Base-by-base conservation (phyloP, 2,797 vertebrate species). In the Urocyon cinereoargenteus region DNA sequence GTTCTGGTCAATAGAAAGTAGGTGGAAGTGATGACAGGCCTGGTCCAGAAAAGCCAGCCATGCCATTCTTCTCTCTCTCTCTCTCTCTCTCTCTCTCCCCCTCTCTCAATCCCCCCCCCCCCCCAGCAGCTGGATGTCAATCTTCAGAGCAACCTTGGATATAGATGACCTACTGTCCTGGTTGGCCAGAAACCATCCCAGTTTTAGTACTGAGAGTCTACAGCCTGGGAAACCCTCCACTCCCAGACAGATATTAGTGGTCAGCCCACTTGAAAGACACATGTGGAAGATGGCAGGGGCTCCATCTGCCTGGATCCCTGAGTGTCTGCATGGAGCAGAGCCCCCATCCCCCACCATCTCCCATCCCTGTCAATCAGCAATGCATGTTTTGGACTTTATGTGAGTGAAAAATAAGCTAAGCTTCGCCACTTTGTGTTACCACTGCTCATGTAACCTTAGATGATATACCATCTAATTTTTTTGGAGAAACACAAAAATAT, bases 401-500 rank as follows among this genome's bases (percentile, higher is more conserved):
- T 57, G 72, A 75, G 64, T 89, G 45, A 84, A 91, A 87, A 96
- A 87, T 49, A 93, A 94, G 88, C 70, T 70, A 53, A 84, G 79
- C 62, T 91, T 86, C 73, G 14, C 62, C 81, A n/a, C 68, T 86
- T 88, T 93, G 26, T 85, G 59, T 94, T 70, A 79, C 57, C 4
- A 15, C 34, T 66, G 62, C 86, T 86, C 66, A 40, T 24, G 22
- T 90, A 83, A 86, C 4, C 90, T 96, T 95, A 90, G 93, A 62
- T 64, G 68, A 55, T 79, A 77, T 2, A 21, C 59, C 55, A 59
- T 68, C 79, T 91, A 97, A 86, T 96, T 93, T 81, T 97, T 95
- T 81, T 66, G 77, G 83, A 97, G 91, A 95, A 79, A 73, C 72
- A 51, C 55, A 73, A 91, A 96, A 93, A 93, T 95, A 93, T 91